Percentiles rank a stretch among this genome's conserved stretches.
Evolutionary conservation across 2,797 vertebrate species (phyloP).

Genomic region (Clarias platycephalus): DNA sequence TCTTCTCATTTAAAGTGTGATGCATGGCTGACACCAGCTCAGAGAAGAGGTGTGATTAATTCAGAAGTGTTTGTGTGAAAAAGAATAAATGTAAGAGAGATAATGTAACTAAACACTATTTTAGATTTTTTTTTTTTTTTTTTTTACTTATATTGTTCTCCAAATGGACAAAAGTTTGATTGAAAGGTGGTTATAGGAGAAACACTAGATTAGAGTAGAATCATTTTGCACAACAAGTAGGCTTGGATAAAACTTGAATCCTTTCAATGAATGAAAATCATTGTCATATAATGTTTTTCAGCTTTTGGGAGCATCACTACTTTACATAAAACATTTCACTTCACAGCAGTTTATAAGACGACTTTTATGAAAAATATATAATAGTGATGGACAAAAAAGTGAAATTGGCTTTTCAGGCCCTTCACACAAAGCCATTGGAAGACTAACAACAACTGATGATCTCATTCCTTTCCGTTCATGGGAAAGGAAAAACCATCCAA

Average conservation of each 20-base stretch:
- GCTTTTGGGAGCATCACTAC: neutral
- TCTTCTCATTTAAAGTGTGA: conserved; percentile 8
- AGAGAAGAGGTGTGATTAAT: neutral
- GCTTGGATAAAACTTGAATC: neutral
- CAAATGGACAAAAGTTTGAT: conserved; percentile 1
- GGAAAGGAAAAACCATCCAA: neutral
- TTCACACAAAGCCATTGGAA: neutral
- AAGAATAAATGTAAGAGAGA: neutral
- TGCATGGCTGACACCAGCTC: neutral
- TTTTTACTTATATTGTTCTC: neutral
- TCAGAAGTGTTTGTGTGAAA: neutral
- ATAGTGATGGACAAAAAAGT: neutral
- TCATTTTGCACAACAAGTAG: neutral
- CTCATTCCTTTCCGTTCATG: no score
- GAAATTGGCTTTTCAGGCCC: neutral
- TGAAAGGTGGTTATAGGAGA: neutral
- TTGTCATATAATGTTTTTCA: neutral
- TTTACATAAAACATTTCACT: neutral
- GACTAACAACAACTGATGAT: neutral
- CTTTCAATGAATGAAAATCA: neutral
- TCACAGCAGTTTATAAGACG: neutral
- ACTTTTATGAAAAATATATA: neutral
- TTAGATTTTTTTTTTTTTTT: neutral
- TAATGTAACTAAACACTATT: neutral
- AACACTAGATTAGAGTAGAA: neutral